Base-by-base conservation (phyloP, 2,888 invertebrate species). In the Synanthedon vespiformis region DNA sequence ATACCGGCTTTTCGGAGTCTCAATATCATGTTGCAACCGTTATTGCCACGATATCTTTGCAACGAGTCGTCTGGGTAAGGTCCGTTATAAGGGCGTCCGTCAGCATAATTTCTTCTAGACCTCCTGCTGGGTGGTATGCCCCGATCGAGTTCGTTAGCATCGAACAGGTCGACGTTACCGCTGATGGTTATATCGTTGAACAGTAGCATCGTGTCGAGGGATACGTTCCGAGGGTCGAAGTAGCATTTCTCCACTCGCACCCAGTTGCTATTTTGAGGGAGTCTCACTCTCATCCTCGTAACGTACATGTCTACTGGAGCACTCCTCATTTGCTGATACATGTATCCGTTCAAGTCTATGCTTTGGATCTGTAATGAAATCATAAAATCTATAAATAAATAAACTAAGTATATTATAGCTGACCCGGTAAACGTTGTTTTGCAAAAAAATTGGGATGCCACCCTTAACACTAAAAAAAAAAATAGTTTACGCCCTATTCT, bases 101-200 rank as follows among this genome's bases (percentile, higher is more conserved):
- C 83, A 11, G 82, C 83, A 55, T 88, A 79, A 57, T 80, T 76
- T 51, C 84, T 63, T 53, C 84, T 66, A 5, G 69, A 54, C 55
- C 80, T 67, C 53, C 77, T 65, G 51, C 62, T 77, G 5, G 73
- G 67, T 10, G 80, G 77, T 14, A 77, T 57, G 0, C 65, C 71
- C 56, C 86, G 67, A 44, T 87, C 85, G 1, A 85, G 61, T 22
- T 88, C 84, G 44, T 77, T 83, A 0, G 77, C 74, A 18, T 83
- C 79, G 54, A 78, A 87, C 41, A 94, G 74, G 56, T 93, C 92
- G 0, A 94, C 92, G 62, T 90, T 90, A 0, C 95, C 94, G 56
- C 93, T 93, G 51, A 95, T 93, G 1, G 94, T 93, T 47, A 95
- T 77, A 67, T 95, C 95, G 62, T 93, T 92, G 77, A 95, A 94